Percentiles rank a stretch among this genome's conserved stretches.
These are phyloP conservation scores for Epinephelus moara DNA, from an alignment of 2,113 vertebrate genomes.

Conservation along the genomic window DNA sequence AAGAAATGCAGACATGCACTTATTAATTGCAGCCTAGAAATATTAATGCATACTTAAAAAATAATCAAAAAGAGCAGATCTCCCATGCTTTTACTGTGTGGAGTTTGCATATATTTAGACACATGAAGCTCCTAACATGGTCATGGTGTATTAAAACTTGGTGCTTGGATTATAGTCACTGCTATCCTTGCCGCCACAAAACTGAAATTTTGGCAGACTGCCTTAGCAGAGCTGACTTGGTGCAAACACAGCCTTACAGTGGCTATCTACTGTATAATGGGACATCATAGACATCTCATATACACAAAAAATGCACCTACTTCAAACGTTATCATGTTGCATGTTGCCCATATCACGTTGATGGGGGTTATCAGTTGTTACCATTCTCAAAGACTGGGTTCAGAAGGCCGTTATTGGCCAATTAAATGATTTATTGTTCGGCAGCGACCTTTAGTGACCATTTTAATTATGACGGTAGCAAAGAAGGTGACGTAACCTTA, in stretches of 20 bases:
- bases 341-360: too few relatives aligned
- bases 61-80: too few relatives aligned
- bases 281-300: background rate
- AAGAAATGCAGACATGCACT: background rate
- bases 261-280: background rate
- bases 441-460: too few relatives aligned
- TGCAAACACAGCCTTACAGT: background rate
- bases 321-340: too few relatives aligned
- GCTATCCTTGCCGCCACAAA: background rate
- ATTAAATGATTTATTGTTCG: too few relatives aligned
- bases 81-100: background rate
- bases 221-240: background rate
- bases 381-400: too few relatives aligned
- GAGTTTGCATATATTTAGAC: background rate
- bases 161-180: background rate
- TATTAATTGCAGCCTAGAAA: background rate
- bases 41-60: background rate
- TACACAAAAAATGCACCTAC: too few relatives aligned
- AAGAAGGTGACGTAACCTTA: too few relatives aligned
- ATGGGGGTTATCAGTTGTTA: too few relatives aligned
- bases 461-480: too few relatives aligned
- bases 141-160: background rate
- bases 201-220: background rate
- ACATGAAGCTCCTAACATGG: background rate
- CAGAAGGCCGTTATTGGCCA: too few relatives aligned